Evolutionary conservation across 2,888 invertebrate species (phyloP).

Genomic region (Emmelina monodactyla): DNA sequence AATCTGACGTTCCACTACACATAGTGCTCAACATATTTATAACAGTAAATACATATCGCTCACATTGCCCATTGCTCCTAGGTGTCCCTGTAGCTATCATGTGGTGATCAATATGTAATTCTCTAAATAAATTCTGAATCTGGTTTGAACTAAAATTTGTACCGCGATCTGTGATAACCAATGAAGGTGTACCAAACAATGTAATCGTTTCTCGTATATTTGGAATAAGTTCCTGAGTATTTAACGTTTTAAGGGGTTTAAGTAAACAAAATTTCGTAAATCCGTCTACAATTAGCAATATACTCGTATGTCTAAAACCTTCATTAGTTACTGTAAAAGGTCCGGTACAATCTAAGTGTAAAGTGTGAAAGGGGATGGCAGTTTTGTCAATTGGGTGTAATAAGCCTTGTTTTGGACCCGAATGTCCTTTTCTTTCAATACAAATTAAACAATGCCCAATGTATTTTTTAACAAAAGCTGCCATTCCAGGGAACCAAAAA

Average conservation of each 20-base stretch:
- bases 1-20: slow-evolving; percentile 17
- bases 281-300: slow-evolving; percentile 27
- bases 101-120: no score
- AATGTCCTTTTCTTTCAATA: slow-evolving; percentile 21
- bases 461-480: slow-evolving; percentile 26
- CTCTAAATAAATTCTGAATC: slow-evolving; percentile 7
- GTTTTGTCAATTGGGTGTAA: no score
- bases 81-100: slow-evolving; percentile 15
- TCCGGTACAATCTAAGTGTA: slow-evolving; percentile 34
- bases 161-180: slow-evolving; percentile 14
- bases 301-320: slow-evolving; percentile 22
- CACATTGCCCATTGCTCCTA: slow-evolving; percentile 16
- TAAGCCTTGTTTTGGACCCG: no score
- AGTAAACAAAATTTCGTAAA: slow-evolving; percentile 28
- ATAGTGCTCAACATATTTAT: slow-evolving; percentile 18
- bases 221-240: slow-evolving; percentile 7
- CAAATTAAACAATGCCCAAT: slow-evolving; percentile 23
- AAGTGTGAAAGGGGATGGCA: slow-evolving; percentile 28
- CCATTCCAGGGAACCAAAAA: slow-evolving; percentile 36
- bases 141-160: slow-evolving; percentile 13
- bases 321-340: slow-evolving; percentile 23
- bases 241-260: slow-evolving; percentile 18
- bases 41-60: slow-evolving; percentile 23
- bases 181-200: slow-evolving; percentile 11
- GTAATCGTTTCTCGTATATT: slow-evolving; percentile 9